phyloP scores from a whole-genome alignment of 2,797 vertebrate species.

The Tadarida brasiliensis region DNA sequence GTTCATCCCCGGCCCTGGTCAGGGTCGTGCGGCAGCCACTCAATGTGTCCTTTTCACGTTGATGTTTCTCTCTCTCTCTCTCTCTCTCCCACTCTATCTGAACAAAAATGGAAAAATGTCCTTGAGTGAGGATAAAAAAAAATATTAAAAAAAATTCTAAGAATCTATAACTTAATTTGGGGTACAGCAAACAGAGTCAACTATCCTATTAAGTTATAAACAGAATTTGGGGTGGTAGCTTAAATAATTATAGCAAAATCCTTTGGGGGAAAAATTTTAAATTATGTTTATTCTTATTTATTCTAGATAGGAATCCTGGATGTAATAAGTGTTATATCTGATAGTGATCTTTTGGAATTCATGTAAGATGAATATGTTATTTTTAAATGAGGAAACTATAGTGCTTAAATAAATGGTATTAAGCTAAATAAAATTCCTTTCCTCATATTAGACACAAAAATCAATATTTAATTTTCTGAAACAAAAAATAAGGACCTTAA shows the following conservation, averaged over 20 bases:
- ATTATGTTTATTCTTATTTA: constrained; percentile 49
- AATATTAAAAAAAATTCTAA: not conserved
- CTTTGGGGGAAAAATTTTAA: constrained; percentile 7
- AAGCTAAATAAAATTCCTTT: not conserved
- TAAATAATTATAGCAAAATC: constrained; percentile 45
- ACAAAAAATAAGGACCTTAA: not conserved
- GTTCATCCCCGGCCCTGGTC: too few species aligned
- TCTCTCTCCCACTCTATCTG: too few species aligned
- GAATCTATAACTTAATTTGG: constrained; percentile 51
- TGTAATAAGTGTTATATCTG: not conserved
- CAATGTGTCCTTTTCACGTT: too few species aligned
- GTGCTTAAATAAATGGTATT: not conserved
- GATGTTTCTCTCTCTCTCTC: too few species aligned
- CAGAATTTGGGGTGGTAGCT: not conserved
- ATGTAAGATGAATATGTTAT: constrained; percentile 3
- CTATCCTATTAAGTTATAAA: constrained; percentile 35
- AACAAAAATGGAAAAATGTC: too few species aligned
- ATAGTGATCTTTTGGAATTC: constrained; percentile 44
- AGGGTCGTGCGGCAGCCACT: too few species aligned
- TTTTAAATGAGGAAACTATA: constrained; percentile 56
- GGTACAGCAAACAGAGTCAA: not conserved
- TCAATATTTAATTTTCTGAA: constrained; percentile 46
- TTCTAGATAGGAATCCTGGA: constrained; percentile 4
- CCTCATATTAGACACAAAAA: not conserved
- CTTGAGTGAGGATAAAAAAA: too few species aligned